These are phyloP conservation scores for Sepiola atlantica DNA, from an alignment of 2,888 invertebrate genomes.

Conservation along the genomic window DNA sequence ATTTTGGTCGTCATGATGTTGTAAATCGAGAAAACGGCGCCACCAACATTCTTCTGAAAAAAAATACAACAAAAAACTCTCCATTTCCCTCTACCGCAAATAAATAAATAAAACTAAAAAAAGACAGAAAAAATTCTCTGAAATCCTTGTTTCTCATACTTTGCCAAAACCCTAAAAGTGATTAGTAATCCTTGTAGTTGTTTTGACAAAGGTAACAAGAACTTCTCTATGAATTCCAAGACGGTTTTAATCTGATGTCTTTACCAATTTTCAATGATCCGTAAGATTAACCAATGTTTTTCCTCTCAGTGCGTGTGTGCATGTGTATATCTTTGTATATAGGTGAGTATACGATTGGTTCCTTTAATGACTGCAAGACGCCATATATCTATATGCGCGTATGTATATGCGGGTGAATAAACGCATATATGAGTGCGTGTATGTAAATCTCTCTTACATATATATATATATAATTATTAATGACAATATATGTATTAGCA, in stretches of 20 bases:
- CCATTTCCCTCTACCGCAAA: too few relatives aligned
- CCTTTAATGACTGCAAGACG: background rate
- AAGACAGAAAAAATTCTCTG: background rate
- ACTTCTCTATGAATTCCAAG: background rate
- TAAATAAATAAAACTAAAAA: too few relatives aligned
- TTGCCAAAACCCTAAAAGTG: background rate
- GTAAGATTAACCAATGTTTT: background rate
- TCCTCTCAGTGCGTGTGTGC: too few relatives aligned
- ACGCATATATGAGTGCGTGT: too few relatives aligned
- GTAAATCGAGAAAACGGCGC: background rate
- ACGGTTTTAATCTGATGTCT: background rate
- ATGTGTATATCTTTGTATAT: too few relatives aligned
- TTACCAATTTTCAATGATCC: background rate
- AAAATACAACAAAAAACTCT: background rate
- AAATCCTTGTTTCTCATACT: background rate
- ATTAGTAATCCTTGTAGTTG: background rate
- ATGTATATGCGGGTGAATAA: background rate
- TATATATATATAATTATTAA: too few relatives aligned
- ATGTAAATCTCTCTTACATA: too few relatives aligned
- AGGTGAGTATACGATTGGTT: too few relatives aligned
- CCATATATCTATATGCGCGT: background rate
- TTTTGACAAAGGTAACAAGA: constrained; percentile 14
- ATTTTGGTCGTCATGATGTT: background rate
- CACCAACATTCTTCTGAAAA: background rate
- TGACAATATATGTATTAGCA: too few relatives aligned